Base-by-base conservation (phyloP, 1,140 invertebrate species). In the Trichoplusia ni region DNA sequence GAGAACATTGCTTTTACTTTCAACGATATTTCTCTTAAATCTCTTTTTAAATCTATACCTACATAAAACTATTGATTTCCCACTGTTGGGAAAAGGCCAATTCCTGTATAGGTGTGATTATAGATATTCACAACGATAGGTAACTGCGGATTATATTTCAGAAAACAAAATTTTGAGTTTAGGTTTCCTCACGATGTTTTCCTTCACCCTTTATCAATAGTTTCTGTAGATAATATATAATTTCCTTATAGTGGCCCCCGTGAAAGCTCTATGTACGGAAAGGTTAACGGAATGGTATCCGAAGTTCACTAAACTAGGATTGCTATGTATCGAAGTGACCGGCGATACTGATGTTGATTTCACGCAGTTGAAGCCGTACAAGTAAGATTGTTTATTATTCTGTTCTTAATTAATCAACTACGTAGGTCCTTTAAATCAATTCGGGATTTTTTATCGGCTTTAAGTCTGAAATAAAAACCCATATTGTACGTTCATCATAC, bases 231-330 rank as follows among this genome's bases (percentile, higher is more conserved):
- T 66, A 19, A 65, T 58, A 40, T 9, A 31, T 54, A 53, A 4
- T 40, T 16, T 8, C 1, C 8, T 91, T 91, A 44, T 75, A 95
- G 95, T 97, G 92, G 95, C 95, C 0, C 96, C 96, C 11, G 93
- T 96, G 37, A 97, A 97, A 89, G 94, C 95, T 0, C 79, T 97
- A 11, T 96, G 95, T 75, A 91, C 92, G 31, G 95, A 97, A 87
- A 91, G 93, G 61, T 91, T 92, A 68, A 77, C 86, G 3, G 95
- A 96, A 85, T 97, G 96, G 96, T 90, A 92, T 64, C 77, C 88
- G 16, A 96, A 95, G 82, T 95, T 97, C 84, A 88, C 85, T 5
- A 77, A 85, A 16, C 86, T 94, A 29, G 94, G 94, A 1, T 40
- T 96, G 2, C 85, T 91, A 6, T 94, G 94, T 67, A 90, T 94